Evolutionary conservation across 1,140 invertebrate genomes (phyloP).

Genomic region (Drosophila nannoptera): DNA sequence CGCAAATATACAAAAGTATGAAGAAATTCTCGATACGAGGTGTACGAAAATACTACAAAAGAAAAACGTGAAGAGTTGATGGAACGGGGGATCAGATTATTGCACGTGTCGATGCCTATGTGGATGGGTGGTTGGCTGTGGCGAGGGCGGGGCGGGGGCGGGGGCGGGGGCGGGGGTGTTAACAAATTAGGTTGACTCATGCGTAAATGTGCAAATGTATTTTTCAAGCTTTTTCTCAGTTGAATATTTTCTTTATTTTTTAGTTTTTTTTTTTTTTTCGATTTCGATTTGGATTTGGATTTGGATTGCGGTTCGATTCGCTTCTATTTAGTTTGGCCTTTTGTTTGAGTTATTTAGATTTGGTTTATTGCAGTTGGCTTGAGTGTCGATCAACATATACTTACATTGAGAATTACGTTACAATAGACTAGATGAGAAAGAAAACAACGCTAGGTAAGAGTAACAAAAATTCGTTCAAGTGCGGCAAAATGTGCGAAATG

Average conservation of each 20-base stretch:
- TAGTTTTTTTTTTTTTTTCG: slow-evolving; percentile 33
- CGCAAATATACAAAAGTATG: slow-evolving; percentile 44
- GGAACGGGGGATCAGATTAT: slow-evolving; percentile 43
- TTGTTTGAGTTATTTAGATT: slow-evolving; percentile 45
- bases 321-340: too few species aligned
- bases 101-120: slow-evolving; percentile 36
- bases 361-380: slow-evolving; percentile 37
- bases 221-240: slow-evolving; percentile 72
- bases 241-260: slow-evolving; percentile 13
- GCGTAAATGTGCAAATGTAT: slow-evolving; percentile 79
- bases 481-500: slow-evolving; percentile 40
- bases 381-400: slow-evolving; percentile 59
- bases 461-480: slow-evolving; percentile 34
- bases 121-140: slow-evolving; percentile 8
- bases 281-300: too few species aligned
- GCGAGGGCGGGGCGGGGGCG: too few species aligned
- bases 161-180: slow-evolving; percentile 21
- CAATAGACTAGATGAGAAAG: slow-evolving; percentile 44
- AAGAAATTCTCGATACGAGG: slow-evolving; percentile 62
- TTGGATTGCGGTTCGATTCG: too few species aligned
- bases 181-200: slow-evolving; percentile 78
- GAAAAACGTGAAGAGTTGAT: slow-evolving; percentile 36
- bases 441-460: slow-evolving; percentile 33
- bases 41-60: slow-evolving; percentile 48
- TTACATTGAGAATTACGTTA: slow-evolving; percentile 76